Base-by-base conservation (phyloP, 2,888 invertebrate genomes). In the Erebia palarica region DNA sequence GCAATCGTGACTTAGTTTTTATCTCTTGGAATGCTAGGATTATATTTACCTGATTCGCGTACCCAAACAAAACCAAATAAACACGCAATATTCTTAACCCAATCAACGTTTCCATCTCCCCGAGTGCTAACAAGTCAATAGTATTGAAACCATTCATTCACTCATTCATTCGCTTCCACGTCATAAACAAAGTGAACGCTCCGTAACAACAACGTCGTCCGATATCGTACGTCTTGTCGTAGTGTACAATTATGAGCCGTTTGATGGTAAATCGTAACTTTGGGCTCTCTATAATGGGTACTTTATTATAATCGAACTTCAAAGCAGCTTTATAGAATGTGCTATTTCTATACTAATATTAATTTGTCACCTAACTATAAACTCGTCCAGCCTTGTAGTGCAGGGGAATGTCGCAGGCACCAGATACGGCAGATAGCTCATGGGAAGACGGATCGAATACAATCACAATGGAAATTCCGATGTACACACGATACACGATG, bases 71-170 rank as follows among this genome's bases (percentile, higher is more conserved):
- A 59, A 69, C 68, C 49, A 66, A 47, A 74, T 64, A 74, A 69
- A 67, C 69, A 64, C 61, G 59, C 58, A 69, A 59, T 59, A 73
- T 14, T 63, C 65, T 69, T 65, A 64, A 47, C 9, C 51, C 69
- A 68, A 75, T 70, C 75, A 70, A 73, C 55, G 57, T 65, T 70
- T 68, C 70, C 68, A 75, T 76, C 76, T 75, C 57, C 75, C 74
- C 60, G 73, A 84, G 84, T 85, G 84, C 80, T 81, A 86, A 88
- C 88, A 83, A 77, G 84, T 90, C 87, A 89, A 90, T 90, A 82
- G 75, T 75, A 77, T 77, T 72, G 71, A 73, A 73, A 71, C 75
- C 76, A 78, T 81, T 82, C 83, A 86, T 79, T 82, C 83, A 79
- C 78, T 84, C 83, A 79, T 78, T 84, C 83, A 81, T 27, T 74